Evolutionary conservation across 2,888 invertebrate species (phyloP).

Genomic region (Lypha dubia): DNA sequence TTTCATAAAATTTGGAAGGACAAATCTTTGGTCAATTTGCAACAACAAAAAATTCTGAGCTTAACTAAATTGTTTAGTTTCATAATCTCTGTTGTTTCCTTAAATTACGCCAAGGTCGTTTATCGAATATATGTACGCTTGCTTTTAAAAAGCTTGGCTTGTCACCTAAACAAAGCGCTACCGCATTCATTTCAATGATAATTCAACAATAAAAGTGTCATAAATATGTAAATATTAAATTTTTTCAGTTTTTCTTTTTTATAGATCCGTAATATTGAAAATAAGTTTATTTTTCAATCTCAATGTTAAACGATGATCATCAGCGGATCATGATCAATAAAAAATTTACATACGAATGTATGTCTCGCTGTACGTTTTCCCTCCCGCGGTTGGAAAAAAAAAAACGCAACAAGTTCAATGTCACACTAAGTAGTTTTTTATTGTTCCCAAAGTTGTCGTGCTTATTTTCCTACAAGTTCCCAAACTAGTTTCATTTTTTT

Average conservation of each 20-base stretch:
- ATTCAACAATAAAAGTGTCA: slow-evolving; percentile 36
- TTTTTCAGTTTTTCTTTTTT: not conserved
- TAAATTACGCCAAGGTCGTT: slow-evolving; percentile 9
- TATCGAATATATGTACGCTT: not conserved
- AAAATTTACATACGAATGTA: slow-evolving; percentile 1
- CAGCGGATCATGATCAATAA: not conserved
- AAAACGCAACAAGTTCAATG: slow-evolving; percentile 56
- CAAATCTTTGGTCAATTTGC: too few species aligned
- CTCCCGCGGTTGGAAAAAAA: not conserved
- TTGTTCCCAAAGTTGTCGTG: not conserved
- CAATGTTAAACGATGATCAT: not conserved
- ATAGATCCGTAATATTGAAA: not conserved
- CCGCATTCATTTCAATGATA: not conserved
- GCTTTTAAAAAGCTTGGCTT: slow-evolving; percentile 12
- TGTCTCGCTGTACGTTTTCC: not conserved
- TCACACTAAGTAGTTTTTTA: slow-evolving; percentile 11
- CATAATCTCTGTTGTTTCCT: not conserved
- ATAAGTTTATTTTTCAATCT: slow-evolving; percentile 25
- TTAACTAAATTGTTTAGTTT: not conserved
- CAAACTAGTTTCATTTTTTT: slow-evolving; percentile 45
- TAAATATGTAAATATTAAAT: not conserved
- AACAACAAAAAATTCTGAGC: too few species aligned
- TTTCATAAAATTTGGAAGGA: too few species aligned
- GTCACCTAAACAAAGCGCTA: not conserved
- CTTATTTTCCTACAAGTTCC: slow-evolving; percentile 26